Evolutionary conservation across 2,113 vertebrate genomes (phyloP).

Genomic region (Protobothrops mucrosquamatus): DNA sequence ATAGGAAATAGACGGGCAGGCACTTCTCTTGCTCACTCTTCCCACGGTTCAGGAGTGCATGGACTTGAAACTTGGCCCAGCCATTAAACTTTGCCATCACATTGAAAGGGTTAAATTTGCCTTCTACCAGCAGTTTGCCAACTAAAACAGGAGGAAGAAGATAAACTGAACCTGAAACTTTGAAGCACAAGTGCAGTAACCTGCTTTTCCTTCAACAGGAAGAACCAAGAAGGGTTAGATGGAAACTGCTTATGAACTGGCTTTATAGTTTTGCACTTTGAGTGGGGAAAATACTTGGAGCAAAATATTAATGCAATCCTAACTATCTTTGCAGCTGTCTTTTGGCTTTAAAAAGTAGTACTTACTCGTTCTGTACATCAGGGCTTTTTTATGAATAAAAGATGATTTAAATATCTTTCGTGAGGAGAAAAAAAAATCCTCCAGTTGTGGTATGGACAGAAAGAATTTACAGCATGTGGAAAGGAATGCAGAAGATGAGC

Average conservation of each 20-base stretch:
- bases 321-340: conserved; percentile 56
- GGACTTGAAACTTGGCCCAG: conserved; percentile 96
- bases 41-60: conserved; percentile 98
- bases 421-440: conserved; percentile 61
- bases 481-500: conserved; percentile 57
- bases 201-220: conserved; percentile 48
- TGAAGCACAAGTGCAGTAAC: conserved; percentile 71
- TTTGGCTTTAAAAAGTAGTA: conserved; percentile 59
- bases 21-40: conserved; percentile 91
- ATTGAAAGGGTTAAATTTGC: conserved; percentile 97
- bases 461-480: conserved; percentile 49
- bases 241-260: conserved; percentile 9
- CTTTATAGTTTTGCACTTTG: conserved; percentile 64
- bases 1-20: conserved; percentile 98
- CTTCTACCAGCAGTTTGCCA: conserved; percentile 98
- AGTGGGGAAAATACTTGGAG: conserved; percentile 60
- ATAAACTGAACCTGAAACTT: conserved; percentile 60
- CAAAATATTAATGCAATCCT: conserved; percentile 64
- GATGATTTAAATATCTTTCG: conserved; percentile 48
- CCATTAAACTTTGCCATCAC: conserved; percentile 97
- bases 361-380: conserved; percentile 61
- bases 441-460: conserved; percentile 60
- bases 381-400: conserved; percentile 51
- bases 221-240: conserved; percentile 36
- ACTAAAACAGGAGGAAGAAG: conserved; percentile 69